phyloP scores from a whole-genome alignment of 2,888 invertebrate genomes.

The Icerya purchasi region DNA sequence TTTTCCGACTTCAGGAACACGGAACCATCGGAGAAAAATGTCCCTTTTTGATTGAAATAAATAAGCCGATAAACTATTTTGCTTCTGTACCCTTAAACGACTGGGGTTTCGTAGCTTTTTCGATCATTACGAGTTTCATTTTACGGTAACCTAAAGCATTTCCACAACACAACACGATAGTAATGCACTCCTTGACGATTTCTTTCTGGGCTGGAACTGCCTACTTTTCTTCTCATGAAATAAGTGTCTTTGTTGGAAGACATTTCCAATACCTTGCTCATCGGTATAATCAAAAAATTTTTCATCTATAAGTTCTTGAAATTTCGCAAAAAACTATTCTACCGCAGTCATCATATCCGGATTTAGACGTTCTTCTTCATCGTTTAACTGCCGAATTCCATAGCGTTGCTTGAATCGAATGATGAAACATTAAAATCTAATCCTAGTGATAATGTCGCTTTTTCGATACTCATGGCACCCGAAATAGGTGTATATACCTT shows the following conservation, averaged over 20 bases:
- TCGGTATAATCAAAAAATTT: background rate
- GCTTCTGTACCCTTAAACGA: background rate
- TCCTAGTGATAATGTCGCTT: background rate
- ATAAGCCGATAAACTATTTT: background rate
- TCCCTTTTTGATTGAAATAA: background rate
- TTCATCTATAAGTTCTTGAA: background rate
- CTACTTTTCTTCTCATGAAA: background rate
- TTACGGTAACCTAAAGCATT: background rate
- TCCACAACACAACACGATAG: background rate
- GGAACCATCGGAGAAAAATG: background rate
- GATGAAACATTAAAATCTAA: background rate
- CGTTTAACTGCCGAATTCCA: background rate
- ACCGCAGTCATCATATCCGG: background rate
- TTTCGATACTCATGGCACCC: too few species aligned
- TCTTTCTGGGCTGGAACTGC: background rate
- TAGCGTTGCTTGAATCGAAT: background rate
- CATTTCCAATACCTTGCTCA: background rate
- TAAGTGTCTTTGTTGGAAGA: background rate
- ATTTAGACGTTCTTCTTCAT: background rate
- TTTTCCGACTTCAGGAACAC: background rate
- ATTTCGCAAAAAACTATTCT: background rate
- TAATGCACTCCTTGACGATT: background rate
- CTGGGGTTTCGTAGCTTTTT: background rate
- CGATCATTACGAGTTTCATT: background rate
- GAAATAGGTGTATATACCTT: too few species aligned